phyloP scores from a whole-genome alignment of 2,797 vertebrate genomes.

The Darevskia mixta region DNA sequence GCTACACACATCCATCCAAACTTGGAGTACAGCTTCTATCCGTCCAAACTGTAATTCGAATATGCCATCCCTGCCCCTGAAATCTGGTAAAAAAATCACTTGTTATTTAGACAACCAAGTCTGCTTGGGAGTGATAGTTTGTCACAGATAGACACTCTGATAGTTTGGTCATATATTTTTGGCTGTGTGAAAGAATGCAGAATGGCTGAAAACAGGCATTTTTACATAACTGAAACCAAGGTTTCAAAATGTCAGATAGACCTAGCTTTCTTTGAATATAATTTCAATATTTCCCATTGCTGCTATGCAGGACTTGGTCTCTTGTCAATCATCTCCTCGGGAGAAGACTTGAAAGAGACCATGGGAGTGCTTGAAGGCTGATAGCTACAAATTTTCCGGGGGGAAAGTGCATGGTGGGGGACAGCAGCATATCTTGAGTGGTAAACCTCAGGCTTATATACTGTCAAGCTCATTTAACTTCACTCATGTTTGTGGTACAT shows the following conservation, averaged over 20 bases:
- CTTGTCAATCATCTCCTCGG: neutral
- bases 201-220: neutral
- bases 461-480: constrained; percentile 67
- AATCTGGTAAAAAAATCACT: neutral
- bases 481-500: constrained; percentile 58
- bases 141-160: no score
- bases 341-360: constrained; percentile 31
- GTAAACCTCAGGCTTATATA: constrained; percentile 48
- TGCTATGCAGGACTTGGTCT: neutral
- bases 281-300: constrained; percentile 7
- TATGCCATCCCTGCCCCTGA: neutral
- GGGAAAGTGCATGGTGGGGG: constrained; percentile 8
- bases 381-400: constrained; percentile 42
- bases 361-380: constrained; percentile 48
- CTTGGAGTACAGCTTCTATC: neutral
- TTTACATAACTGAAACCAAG: neutral
- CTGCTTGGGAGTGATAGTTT: neutral
- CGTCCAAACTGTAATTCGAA: neutral
- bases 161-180: neutral
- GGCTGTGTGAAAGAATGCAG: neutral
- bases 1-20: neutral
- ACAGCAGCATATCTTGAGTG: constrained; percentile 17
- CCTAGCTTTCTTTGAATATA: neutral
- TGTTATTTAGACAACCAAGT: neutral
- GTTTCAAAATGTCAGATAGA: rapidly evolving